Percentiles rank a stretch among this genome's conserved stretches.
These are phyloP conservation scores for Numida meleagris DNA, from an alignment of 2,113 vertebrate genomes.

Conservation along the genomic window DNA sequence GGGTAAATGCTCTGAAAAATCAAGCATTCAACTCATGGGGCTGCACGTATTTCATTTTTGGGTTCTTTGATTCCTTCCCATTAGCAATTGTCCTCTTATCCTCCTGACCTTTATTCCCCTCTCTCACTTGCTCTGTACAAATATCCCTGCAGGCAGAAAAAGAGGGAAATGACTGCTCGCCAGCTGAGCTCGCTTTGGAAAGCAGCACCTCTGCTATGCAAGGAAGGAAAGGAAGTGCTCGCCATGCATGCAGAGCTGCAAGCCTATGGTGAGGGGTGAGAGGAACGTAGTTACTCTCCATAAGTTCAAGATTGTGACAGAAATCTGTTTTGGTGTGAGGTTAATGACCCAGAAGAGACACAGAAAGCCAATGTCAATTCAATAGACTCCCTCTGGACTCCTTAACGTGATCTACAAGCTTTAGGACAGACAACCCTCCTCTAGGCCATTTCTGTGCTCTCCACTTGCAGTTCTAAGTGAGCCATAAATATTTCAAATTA, in stretches of 20 bases:
- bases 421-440: neutral
- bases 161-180: neutral
- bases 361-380: slow-evolving; percentile 16
- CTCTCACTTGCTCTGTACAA: neutral
- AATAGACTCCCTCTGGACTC: slow-evolving; percentile 1
- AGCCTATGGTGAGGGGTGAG: neutral
- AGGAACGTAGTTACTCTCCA: neutral
- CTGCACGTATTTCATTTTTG: neutral
- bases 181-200: neutral
- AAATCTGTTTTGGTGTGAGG: slow-evolving; percentile 25
- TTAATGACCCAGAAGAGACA: slow-evolving; percentile 35
- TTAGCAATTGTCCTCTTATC: neutral
- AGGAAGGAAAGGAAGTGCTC: neutral
- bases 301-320: slow-evolving; percentile 33
- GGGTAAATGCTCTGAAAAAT: neutral
- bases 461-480: neutral
- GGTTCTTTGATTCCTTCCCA: neutral
- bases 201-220: accelerated
- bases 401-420: neutral
- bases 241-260: neutral
- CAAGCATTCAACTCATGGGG: neutral
- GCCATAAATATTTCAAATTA: slow-evolving; percentile 60
- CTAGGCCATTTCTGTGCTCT: slow-evolving; percentile 6
- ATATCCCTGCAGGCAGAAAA: neutral
- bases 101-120: neutral